Conservation (phyloP, 2,113 vertebrate species). For the Trogon melanurus region DNA sequence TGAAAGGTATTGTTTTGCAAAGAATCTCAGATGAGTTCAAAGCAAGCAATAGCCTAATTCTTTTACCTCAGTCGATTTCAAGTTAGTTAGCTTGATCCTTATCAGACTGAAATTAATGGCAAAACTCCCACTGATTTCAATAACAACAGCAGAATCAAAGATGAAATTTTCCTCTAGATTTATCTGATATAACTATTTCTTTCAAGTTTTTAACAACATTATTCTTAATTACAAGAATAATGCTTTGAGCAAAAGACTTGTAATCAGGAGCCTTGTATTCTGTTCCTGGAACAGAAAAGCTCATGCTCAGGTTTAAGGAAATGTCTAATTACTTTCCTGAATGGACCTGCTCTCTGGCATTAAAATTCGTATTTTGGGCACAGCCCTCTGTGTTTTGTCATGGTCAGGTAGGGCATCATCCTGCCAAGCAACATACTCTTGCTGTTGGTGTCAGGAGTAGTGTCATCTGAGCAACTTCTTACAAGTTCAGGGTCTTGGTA, state of each 20-base stretch:
- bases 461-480: not conserved
- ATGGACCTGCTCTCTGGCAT: not conserved
- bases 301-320: not conserved
- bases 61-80: slow-evolving; percentile 18
- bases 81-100: not conserved
- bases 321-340: not conserved
- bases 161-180: not conserved
- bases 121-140: slow-evolving; percentile 12
- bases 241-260: not conserved
- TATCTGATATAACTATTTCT: not conserved
- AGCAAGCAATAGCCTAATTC: slow-evolving; percentile 22
- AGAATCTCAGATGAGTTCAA: not conserved
- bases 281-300: not conserved
- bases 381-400: not conserved
- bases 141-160: not conserved
- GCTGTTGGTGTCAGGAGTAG: not conserved
- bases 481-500: not conserved
- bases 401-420: not conserved
- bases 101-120: not conserved
- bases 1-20: not conserved
- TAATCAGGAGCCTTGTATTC: not conserved
- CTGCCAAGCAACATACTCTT: not conserved
- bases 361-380: not conserved
- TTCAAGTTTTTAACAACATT: not conserved
- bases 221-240: not conserved